Percentiles rank a stretch among this genome's conserved stretches.
phyloP scores from a whole-genome alignment of 2,113 vertebrate species.

The Hydrolagus affinis region DNA sequence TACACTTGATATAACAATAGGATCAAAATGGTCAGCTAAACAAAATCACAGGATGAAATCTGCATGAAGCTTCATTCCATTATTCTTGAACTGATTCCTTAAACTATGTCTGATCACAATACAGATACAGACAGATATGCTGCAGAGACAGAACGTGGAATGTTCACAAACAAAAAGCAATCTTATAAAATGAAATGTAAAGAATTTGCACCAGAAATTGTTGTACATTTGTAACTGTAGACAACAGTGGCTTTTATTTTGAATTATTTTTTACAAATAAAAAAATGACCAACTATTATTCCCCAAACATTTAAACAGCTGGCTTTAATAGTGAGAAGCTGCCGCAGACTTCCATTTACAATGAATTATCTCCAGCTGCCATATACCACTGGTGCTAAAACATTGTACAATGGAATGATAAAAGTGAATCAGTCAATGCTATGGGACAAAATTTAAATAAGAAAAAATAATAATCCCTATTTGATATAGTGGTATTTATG shows the following conservation, averaged over 20 bases:
- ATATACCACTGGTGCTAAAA: neutral
- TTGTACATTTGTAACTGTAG: slow-evolving; percentile 7
- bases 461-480: too few species aligned
- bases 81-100: slow-evolving; percentile 15
- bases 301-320: slow-evolving; percentile 13
- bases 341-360: neutral
- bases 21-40: slow-evolving; percentile 26
- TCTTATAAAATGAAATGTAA: neutral
- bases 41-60: neutral
- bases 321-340: slow-evolving; percentile 4
- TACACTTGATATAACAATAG: too few species aligned
- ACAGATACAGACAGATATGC: neutral
- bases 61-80: neutral
- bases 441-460: too few species aligned
- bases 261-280: neutral
- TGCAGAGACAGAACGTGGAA: slow-evolving; percentile 5
- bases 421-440: too few species aligned
- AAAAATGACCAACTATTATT: neutral
- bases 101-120: neutral
- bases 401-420: neutral
- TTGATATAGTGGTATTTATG: too few species aligned
- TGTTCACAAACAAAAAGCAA: slow-evolving; percentile 3
- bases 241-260: neutral
- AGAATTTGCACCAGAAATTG: neutral
- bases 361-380: neutral